Conservation (phyloP, 2,888 invertebrate genomes). For the Leucophenga maculata region DNA sequence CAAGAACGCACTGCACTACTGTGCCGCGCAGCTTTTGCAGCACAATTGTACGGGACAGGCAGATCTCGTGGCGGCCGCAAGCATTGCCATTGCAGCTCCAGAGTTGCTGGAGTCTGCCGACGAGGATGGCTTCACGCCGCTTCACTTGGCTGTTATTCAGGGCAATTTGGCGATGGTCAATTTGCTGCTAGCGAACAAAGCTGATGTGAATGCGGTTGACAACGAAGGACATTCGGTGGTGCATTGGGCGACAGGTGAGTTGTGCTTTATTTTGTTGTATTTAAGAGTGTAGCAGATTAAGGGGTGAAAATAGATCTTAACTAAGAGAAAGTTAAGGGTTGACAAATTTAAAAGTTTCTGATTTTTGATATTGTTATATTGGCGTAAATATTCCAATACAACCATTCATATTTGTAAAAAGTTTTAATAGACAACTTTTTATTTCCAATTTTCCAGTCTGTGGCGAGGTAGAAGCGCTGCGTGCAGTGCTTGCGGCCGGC, state of each 20-base stretch:
- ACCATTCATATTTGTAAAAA: background rate
- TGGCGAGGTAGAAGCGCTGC: constrained; percentile 90
- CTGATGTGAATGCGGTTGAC: constrained; percentile 91
- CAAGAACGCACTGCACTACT: constrained; percentile 94
- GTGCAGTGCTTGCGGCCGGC: constrained; percentile 87
- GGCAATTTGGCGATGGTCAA: constrained; percentile 90
- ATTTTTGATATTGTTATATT: too few species aligned
- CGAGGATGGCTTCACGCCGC: constrained; percentile 94
- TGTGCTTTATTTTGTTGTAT: background rate
- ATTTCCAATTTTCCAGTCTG: constrained; percentile 80
- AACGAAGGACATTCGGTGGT: constrained; percentile 95
- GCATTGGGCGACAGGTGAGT: constrained; percentile 96
- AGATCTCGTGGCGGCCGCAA: constrained; percentile 77
- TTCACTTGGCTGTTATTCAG: constrained; percentile 95
- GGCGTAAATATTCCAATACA: background rate
- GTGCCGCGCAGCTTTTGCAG: constrained; percentile 75
- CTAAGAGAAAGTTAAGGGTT: too few species aligned
- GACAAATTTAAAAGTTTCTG: too few species aligned
- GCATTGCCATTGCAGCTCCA: constrained; percentile 90
- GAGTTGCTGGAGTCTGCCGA: constrained; percentile 87
- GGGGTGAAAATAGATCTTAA: too few species aligned
- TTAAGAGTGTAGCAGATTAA: background rate
- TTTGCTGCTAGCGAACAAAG: constrained; percentile 88
- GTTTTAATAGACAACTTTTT: background rate
- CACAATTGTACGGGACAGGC: constrained; percentile 47